phyloP scores from a whole-genome alignment of 2,113 vertebrate genomes.

The Aythya baeri region DNA sequence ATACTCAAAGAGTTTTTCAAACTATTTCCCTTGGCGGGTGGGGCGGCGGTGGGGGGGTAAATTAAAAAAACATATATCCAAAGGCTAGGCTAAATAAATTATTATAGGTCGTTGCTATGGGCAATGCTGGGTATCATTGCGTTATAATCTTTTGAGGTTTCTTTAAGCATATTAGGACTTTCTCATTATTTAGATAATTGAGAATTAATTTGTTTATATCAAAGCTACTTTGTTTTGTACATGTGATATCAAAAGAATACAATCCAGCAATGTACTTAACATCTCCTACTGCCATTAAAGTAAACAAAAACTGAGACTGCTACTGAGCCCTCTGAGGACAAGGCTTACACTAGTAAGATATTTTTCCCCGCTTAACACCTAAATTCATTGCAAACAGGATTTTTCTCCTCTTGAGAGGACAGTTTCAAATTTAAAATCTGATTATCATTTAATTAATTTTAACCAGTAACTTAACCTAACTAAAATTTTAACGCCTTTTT shows the following conservation, averaged over 20 bases:
- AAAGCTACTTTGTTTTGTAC: background rate
- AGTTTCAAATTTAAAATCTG: constrained; percentile 38
- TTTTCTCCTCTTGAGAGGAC: background rate
- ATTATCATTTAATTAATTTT: constrained; percentile 42
- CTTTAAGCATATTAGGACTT: background rate
- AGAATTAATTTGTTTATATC: background rate
- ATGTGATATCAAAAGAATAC: background rate
- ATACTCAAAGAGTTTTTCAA: background rate
- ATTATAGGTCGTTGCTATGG: background rate
- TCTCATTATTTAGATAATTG: background rate
- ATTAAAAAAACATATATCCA: background rate
- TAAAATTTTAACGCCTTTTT: background rate
- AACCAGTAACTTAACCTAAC: background rate
- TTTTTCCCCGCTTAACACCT: background rate
- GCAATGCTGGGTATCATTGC: background rate
- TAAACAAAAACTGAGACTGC: background rate
- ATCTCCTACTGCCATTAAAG: background rate
- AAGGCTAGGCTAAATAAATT: background rate
- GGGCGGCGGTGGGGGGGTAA: no score
- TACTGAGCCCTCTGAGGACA: background rate
- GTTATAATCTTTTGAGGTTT: background rate
- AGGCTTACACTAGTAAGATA: background rate
- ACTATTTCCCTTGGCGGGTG: background rate
- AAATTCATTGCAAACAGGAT: constrained; percentile 30
- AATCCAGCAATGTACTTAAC: background rate